Percentiles rank a stretch among this genome's conserved stretches.
phyloP scores from a whole-genome alignment of 2,113 vertebrate species.

The Myiagra hebetior region DNA sequence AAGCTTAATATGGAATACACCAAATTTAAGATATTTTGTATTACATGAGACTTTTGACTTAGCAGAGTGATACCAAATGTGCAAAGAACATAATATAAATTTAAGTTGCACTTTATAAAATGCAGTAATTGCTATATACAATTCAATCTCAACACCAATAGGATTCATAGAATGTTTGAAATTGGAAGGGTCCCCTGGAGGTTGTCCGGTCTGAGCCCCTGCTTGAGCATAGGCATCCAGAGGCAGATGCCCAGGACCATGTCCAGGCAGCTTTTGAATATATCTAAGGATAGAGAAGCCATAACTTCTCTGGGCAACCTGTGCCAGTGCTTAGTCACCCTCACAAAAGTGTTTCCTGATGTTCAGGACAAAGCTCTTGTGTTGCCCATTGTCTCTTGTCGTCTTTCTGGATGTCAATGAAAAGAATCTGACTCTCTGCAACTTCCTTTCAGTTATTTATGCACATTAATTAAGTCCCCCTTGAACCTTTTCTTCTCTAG shows the following conservation, averaged over 20 bases:
- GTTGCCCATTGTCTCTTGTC: neutral
- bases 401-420: neutral
- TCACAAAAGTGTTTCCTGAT: neutral
- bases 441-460: neutral
- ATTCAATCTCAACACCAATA: neutral
- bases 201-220: neutral
- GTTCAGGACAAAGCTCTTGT: neutral
- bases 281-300: neutral
- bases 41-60: neutral
- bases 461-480: neutral
- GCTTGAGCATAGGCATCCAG: neutral
- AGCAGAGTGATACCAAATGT: neutral
- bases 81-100: neutral
- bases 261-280: neutral
- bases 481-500: neutral
- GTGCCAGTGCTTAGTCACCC: neutral
- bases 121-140: neutral
- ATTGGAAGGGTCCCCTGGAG: neutral
- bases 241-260: neutral
- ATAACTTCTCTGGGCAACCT: neutral
- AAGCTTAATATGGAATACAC: neutral
- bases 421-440: neutral
- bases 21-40: neutral
- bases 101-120: neutral
- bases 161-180: neutral